Percentiles rank a stretch among this genome's conserved stretches.
phyloP scores from a whole-genome alignment of 2,113 vertebrate genomes.

The Serinus canaria region DNA sequence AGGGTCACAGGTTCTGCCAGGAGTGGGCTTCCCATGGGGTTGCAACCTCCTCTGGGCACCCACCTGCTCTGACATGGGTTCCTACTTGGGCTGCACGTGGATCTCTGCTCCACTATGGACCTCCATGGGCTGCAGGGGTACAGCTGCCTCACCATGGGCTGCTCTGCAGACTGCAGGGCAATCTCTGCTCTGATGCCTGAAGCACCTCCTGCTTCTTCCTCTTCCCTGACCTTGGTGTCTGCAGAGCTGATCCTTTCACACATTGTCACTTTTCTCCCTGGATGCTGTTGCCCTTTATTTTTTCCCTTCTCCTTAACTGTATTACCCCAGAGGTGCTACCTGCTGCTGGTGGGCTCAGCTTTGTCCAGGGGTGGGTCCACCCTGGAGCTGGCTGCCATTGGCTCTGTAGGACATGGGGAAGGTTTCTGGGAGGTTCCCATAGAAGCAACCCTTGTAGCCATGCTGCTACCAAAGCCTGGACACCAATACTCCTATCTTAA shows the following conservation, averaged over 20 bases:
- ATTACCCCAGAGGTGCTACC: not conserved
- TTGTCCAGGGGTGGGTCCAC: not conserved
- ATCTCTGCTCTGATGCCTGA: not conserved
- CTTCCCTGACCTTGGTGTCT: not conserved
- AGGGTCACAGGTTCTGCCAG: not conserved
- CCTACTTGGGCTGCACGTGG: not conserved
- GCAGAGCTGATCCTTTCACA: not conserved
- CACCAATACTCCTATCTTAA: not conserved
- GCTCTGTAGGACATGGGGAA: not conserved
- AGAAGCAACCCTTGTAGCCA: not conserved
- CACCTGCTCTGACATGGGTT: not conserved
- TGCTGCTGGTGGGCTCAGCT: not conserved
- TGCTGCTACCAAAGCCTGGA: not conserved
- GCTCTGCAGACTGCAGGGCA: not conserved
- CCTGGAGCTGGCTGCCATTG: not conserved
- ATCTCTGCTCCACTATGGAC: not conserved
- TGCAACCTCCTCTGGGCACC: not conserved
- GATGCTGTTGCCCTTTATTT: not conserved
- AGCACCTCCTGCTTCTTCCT: not conserved
- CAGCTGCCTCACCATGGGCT: not conserved
- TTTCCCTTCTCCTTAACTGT: fast-evolving
- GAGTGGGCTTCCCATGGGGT: fast-evolving
- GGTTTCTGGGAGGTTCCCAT: not conserved
- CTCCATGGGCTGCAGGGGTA: not conserved
- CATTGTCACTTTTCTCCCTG: not conserved